Conservation (phyloP, 2,888 invertebrate genomes). For the Daptonema setosum region DNA sequence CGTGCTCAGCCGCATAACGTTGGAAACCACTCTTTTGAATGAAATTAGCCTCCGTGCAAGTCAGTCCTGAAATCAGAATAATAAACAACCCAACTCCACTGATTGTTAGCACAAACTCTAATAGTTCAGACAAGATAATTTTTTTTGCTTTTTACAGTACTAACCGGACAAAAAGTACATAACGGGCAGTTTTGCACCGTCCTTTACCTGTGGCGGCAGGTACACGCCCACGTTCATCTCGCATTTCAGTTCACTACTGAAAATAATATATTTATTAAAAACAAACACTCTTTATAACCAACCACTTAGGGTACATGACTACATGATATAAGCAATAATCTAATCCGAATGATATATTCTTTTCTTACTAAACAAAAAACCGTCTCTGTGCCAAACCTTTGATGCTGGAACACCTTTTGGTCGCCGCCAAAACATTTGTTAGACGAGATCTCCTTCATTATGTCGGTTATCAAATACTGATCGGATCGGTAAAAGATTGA, state of each 20-base stretch:
- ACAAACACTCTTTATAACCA: not conserved
- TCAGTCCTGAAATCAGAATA: conserved; percentile 40
- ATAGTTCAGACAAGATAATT: not conserved
- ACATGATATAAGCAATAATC: too few relatives aligned
- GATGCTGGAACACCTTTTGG: conserved; percentile 62
- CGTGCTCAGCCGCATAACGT: conserved; percentile 60
- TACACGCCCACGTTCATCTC: conserved; percentile 79
- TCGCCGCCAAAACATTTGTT: conserved; percentile 57
- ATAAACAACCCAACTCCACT: not conserved
- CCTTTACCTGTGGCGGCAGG: conserved; percentile 47
- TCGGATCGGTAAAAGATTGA: too few relatives aligned
- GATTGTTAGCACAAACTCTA: not conserved
- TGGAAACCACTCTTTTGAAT: conserved; percentile 86
- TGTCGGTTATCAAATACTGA: too few relatives aligned
- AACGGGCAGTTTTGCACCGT: conserved; percentile 44
- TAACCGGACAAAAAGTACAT: conserved; percentile 57
- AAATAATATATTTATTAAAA: conserved; percentile 5
- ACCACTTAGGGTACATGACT: not conserved
- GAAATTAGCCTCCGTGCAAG: conserved; percentile 84
- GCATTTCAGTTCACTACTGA: conserved; percentile 51
- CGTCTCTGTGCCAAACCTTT: conserved; percentile 39
- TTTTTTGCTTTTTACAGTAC: conserved; percentile 5
- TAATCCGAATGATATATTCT: too few relatives aligned
- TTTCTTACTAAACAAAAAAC: too few relatives aligned
- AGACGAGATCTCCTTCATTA: conserved; percentile 18